Percentiles rank a stretch among this genome's conserved stretches.
phyloP scores from a whole-genome alignment of 2,888 invertebrate genomes.

The Hyposoter didymator region DNA sequence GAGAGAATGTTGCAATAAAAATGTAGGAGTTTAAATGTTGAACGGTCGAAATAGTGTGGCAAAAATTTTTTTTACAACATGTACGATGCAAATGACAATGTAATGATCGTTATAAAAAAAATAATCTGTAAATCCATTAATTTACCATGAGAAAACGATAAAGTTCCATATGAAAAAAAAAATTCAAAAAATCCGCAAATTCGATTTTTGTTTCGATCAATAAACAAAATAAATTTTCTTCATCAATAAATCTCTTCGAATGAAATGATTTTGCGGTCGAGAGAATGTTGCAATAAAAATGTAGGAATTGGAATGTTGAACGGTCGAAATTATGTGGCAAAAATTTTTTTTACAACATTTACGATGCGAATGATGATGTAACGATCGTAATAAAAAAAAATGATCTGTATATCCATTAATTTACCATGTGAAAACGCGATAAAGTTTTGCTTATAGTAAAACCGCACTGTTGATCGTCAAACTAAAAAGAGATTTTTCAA shows the following conservation, averaged over 20 bases:
- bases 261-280: neutral
- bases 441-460: neutral
- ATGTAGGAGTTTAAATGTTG: neutral
- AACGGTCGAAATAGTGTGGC: neutral
- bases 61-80: neutral
- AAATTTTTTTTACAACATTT: neutral
- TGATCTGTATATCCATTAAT: slow-evolving; percentile 1
- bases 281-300: neutral
- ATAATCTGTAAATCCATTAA: slow-evolving; percentile 7
- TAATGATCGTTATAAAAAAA: neutral
- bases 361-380: neutral
- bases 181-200: neutral
- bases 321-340: neutral
- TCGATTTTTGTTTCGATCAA: neutral
- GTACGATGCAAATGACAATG: neutral
- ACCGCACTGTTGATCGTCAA: slow-evolving; percentile 18
- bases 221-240: neutral
- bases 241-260: neutral
- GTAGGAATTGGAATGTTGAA: neutral
- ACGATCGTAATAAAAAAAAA: neutral
- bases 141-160: slow-evolving; percentile 33
- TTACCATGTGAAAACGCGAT: slow-evolving; percentile 35
- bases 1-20: neutral
- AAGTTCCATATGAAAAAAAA: neutral
- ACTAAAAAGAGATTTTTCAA: slow-evolving; percentile 23